Base-by-base conservation (phyloP, 1,140 invertebrate species). In the Bombus waltoni region DNA sequence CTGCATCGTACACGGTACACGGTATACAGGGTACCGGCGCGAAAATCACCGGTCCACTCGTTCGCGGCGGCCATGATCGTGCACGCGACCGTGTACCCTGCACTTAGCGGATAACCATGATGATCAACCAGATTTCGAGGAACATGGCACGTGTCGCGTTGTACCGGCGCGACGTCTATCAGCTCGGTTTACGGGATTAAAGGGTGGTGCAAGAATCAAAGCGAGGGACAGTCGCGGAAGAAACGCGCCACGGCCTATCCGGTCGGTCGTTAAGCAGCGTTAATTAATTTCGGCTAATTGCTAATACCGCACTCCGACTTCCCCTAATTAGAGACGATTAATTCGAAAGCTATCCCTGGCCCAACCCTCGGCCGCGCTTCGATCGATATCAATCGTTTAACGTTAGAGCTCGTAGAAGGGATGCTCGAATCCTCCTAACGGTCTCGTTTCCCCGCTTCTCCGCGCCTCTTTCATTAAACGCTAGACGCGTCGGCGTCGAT, bases 201-300 rank as follows among this genome's bases (percentile, higher is more conserved):
- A 73, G 75, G 83, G 11, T 15, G 4, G 28, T 15, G 40, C 59
- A 62, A 62, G 59, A 68, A 68, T 38, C 32, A 68, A 68, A 68
- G 42, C 38, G 35, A 53, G 47, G 47, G 18, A 18, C 1, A 22
- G 47, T 53, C 47, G 4, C 25, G 18, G 28, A 74, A 66, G 81
- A 53, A 68, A 32, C 13, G 15, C n/a, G 1, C 18, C 42, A n/a
- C 72, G 38, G 65, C 66, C 32, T 74, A 47, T 28, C 28, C 1
- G 1, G 15, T 15, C 28, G 18, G 8, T 77, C 74, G 74, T 77
- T 68, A 25, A 77, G 28, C 76, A 11, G 25, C 90, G 86, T 92
- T 93, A 93, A 94, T 93, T 93, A 91, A 92, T 93, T 94, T 91
- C 86, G 85, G 89, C 91, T 94, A 94, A 94, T 94, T 93, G 91